Percentiles rank a stretch among this genome's conserved stretches.
phyloP scores from a whole-genome alignment of 2,797 vertebrate genomes.

The Leptoclinus maculatus region DNA sequence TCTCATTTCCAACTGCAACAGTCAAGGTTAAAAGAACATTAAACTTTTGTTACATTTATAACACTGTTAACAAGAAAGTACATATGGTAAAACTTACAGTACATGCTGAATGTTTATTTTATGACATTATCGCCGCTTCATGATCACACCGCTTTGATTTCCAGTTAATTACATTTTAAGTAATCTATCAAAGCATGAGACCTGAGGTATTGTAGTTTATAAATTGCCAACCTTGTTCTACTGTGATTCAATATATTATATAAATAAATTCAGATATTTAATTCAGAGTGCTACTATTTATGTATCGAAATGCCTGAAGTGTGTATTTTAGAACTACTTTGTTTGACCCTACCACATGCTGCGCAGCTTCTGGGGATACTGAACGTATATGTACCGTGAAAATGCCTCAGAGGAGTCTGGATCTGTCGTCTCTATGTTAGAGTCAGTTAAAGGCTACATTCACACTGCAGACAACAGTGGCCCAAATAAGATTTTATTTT shows the following conservation, averaged over 20 bases:
- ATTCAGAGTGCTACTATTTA: neutral
- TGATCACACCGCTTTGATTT: neutral
- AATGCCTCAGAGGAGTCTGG: neutral
- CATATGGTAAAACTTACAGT: neutral
- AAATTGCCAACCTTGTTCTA: conserved; percentile 4
- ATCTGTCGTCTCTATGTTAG: neutral
- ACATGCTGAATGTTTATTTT: neutral
- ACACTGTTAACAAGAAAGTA: neutral
- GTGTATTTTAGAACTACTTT: neutral
- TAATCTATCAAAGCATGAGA: conserved; percentile 15
- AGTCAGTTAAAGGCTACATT: neutral
- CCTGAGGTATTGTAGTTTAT: conserved; percentile 8
- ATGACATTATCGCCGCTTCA: neutral
- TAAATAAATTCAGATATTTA: neutral
- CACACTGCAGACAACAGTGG: too few relatives aligned
- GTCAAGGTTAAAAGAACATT: neutral
- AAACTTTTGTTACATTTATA: neutral
- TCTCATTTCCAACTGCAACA: neutral
- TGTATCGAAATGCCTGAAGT: neutral
- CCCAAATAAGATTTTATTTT: too few relatives aligned
- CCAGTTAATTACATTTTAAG: conserved; percentile 11
- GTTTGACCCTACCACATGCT: neutral
- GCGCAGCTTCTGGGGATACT: neutral
- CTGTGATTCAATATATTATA: neutral
- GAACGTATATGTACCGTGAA: neutral